phyloP scores from a whole-genome alignment of 2,113 vertebrate species.

The Tonatia bakeri region DNA sequence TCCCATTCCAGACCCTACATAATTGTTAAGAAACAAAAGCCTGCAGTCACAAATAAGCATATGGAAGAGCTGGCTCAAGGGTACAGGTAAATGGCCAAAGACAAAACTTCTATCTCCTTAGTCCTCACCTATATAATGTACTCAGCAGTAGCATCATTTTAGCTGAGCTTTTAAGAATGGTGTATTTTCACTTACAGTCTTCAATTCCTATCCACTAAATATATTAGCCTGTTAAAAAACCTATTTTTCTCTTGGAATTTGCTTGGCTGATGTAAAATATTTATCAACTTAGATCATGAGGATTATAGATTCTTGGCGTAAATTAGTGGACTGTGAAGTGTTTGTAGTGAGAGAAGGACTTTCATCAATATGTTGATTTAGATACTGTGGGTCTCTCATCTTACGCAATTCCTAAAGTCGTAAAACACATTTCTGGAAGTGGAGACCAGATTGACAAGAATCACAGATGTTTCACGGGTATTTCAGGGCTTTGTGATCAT shows the following conservation, averaged over 20 bases:
- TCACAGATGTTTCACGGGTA: not conserved
- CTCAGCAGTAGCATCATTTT: not conserved
- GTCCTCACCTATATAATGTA: not conserved
- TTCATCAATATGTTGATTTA: not conserved
- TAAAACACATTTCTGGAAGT: not conserved
- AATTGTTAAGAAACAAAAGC: constrained; percentile 95
- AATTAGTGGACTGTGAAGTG: not conserved
- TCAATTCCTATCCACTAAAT: not conserved
- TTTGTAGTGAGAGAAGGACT: not conserved
- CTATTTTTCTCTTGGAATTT: not conserved
- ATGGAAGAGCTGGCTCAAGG: constrained; percentile 97
- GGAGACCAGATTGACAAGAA: not conserved
- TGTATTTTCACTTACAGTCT: not conserved
- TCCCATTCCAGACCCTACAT: constrained; percentile 90
- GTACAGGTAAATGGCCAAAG: constrained; percentile 86
- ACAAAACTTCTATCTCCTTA: not conserved
- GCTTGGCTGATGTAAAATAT: not conserved
- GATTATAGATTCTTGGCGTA: not conserved
- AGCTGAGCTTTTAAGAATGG: not conserved
- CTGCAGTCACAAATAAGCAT: constrained; percentile 94
- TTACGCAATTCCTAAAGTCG: not conserved
- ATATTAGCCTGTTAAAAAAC: not conserved
- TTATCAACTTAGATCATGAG: not conserved
- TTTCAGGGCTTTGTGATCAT: not conserved
- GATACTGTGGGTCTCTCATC: not conserved